Base-by-base conservation (phyloP, 1,140 invertebrate species). In the Berghia stephanieae region DNA sequence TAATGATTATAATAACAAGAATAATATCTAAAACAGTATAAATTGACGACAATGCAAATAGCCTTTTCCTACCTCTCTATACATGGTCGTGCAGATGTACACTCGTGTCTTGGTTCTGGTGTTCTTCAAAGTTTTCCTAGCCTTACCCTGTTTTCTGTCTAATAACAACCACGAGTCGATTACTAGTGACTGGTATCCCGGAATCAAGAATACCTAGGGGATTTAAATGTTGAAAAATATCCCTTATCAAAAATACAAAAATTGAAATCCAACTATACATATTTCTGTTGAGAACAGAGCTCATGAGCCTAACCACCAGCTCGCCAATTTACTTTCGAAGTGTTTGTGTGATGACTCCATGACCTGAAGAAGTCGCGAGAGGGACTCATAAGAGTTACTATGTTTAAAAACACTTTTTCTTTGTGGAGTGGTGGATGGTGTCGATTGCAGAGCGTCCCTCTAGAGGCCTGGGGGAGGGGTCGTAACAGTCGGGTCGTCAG, bases 81-180 rank as follows among this genome's bases (percentile, higher is more conserved):
- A 86, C 85, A 86, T 86, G 18, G 85, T 86, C 13, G 85, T 86
- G 57, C 85, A 86, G 27, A 86, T 85, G 70, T 80, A 83, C 6
- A 86, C 83, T 34, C 76, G 78, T 1, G 70, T 76, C 34, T 67
- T 66, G 18, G 42, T 44, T 21, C 10, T 80, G 16, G 1, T 42
- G 44, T 0, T 34, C 16, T 10, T 74, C 57, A 8, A 40, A 31
- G 5, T 70, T 18, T 2, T 0, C 2, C n/a, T 52, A 49, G 34
- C 71, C 69, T 8, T 42, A 71, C 27, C 77, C 43, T 57, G 78
- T 24, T 66, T 60, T 40, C 78, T 52, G 43, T 79, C 67, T 10
- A 86, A 18, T 3, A 82, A 42, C 21, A 86, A 40, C 78, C 78
- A 84, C 44, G 82, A 72, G 49, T 85, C 84, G 4, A 81, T 72